A percentile compares a stretch with the other conserved stretches of the same genome.
These are phyloP conservation scores for Arrhopalites spinosus DNA, from an alignment of 2,888 invertebrate species.

Conservation along the genomic window DNA sequence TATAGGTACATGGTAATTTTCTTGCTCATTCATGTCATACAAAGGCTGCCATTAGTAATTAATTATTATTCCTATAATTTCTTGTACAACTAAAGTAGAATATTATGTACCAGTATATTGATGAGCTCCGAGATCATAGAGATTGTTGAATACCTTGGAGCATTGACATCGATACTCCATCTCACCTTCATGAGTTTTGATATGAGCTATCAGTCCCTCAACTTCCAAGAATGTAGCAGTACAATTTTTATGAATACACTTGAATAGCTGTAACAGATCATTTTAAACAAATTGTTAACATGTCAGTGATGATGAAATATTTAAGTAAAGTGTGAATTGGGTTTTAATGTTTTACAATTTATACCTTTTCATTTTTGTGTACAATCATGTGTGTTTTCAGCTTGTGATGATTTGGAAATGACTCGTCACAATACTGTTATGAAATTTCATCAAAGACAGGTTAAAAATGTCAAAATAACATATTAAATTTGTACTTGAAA, in stretches of 20 bases:
- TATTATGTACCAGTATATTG: too few species aligned
- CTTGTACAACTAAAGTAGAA: too few species aligned
- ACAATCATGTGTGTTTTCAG: constrained; percentile 63
- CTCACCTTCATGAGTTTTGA: constrained; percentile 64
- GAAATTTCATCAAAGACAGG: too few species aligned
- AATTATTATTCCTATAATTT: too few species aligned
- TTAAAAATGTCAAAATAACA: too few species aligned
- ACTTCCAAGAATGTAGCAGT: constrained; percentile 67
- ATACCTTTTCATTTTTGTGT: constrained; percentile 63
- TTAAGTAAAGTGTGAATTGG: too few species aligned
- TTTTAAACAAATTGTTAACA: neutral
- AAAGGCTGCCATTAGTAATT: too few species aligned
- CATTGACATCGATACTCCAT: constrained; percentile 70
- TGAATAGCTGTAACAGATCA: constrained; percentile 62
- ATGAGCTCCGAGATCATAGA: constrained; percentile 69
- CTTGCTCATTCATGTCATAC: too few species aligned
- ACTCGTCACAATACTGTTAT: constrained; percentile 59
- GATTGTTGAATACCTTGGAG: constrained; percentile 64
- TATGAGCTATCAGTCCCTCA: constrained; percentile 68
- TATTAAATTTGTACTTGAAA: too few species aligned
- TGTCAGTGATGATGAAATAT: neutral
- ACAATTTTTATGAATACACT: constrained; percentile 70
- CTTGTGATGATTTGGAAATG: constrained; percentile 61
- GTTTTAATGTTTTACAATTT: too few species aligned
- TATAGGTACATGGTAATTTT: too few species aligned